These are phyloP conservation scores for Trissolcus basalis DNA, from an alignment of 1,140 invertebrate species.

Conservation along the genomic window DNA sequence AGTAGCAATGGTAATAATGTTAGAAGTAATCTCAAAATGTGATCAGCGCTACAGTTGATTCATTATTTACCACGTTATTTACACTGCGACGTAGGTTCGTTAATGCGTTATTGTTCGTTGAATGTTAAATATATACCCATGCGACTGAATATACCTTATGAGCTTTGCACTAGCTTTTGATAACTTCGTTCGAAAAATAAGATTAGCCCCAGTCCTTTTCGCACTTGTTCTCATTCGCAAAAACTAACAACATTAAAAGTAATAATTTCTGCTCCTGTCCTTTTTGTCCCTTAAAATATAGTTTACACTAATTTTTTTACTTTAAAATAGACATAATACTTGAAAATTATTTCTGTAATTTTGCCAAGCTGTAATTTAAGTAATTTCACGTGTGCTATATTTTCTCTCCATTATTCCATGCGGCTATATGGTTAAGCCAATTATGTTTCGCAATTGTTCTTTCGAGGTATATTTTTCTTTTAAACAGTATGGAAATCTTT, in stretches of 20 bases:
- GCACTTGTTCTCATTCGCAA: neutral
- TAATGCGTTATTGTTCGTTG: slow-evolving; percentile 19
- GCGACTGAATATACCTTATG: slow-evolving; percentile 10
- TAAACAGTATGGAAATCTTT: too few relatives aligned
- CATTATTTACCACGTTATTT: slow-evolving; percentile 7
- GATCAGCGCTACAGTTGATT: slow-evolving; percentile 16
- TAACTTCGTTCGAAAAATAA: neutral
- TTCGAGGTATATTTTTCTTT: too few relatives aligned
- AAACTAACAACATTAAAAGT: neutral
- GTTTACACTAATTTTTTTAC: neutral
- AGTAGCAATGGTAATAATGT: slow-evolving; percentile 4
- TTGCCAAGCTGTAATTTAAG: neutral
- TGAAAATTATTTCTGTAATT: neutral
- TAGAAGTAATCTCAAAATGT: slow-evolving; percentile 4
- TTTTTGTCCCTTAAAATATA: neutral
- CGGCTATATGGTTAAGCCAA: too few relatives aligned
- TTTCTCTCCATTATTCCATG: neutral
- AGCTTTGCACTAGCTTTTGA: neutral
- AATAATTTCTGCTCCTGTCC: too few relatives aligned
- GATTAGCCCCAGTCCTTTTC: neutral
- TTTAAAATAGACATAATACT: neutral
- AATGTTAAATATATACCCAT: slow-evolving; percentile 17
- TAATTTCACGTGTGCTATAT: slow-evolving; percentile 1
- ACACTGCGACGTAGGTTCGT: slow-evolving; percentile 5
- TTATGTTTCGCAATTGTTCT: too few relatives aligned